These are phyloP conservation scores for Adelognathus sp. DNA, from an alignment of 2,888 invertebrate genomes.

Conservation along the genomic window DNA sequence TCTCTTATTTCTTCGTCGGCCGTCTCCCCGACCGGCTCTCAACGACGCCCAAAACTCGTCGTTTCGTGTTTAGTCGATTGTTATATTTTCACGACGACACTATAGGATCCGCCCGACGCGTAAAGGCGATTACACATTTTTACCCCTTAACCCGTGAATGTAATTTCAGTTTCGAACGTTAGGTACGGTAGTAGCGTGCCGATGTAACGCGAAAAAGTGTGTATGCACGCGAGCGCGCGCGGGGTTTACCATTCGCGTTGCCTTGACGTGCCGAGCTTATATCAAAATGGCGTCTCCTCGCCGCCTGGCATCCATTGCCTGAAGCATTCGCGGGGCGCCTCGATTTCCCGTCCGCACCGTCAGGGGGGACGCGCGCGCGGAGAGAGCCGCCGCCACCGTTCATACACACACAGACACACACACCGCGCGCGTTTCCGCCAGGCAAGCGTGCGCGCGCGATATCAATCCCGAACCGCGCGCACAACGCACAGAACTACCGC, in stretches of 20 bases:
- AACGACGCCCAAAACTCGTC: neutral
- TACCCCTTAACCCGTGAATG: no score
- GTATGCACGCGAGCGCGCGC: conserved; percentile 45
- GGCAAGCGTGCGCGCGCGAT: conserved; percentile 1
- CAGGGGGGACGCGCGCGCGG: conserved; percentile 55
- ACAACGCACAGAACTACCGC: conserved; percentile 40
- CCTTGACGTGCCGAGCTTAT: conserved; percentile 78
- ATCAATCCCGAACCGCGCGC: conserved; percentile 13
- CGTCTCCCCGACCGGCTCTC: neutral
- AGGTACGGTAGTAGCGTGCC: neutral
- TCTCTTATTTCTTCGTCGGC: neutral
- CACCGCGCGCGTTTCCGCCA: conserved; percentile 12
- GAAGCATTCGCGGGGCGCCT: conserved; percentile 72
- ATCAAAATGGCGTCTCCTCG: conserved; percentile 79
- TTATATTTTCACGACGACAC: no score
- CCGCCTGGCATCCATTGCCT: conserved; percentile 76
- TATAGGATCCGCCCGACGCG: no score
- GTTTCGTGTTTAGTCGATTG: neutral
- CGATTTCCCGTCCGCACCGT: conserved; percentile 67
- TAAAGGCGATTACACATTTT: no score
- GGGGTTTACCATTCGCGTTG: conserved; percentile 62
- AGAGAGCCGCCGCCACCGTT: conserved; percentile 44
- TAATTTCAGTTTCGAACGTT: neutral
- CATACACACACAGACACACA: neutral
- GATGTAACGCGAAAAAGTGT: neutral